Conservation (phyloP, 1,140 invertebrate species). For the Drosophila pallidifrons region DNA sequence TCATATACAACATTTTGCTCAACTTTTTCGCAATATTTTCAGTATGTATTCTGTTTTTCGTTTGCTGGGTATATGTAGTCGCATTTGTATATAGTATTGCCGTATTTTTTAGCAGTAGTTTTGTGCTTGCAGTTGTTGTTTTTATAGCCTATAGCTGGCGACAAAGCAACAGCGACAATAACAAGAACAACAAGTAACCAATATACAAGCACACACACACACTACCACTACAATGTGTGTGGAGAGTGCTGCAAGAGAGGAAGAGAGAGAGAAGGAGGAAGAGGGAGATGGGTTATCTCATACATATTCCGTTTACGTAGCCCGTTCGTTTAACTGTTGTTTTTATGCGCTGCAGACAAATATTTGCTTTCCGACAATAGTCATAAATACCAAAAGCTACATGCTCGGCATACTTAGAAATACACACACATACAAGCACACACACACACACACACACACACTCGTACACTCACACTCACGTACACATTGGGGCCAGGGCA, state of each 20-base stretch:
- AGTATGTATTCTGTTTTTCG: no score
- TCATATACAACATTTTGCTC: no score
- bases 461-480: slow-evolving; percentile 11
- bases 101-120: slow-evolving; percentile 75
- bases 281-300: slow-evolving; percentile 57
- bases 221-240: background rate
- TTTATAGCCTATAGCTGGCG: slow-evolving; percentile 66
- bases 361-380: slow-evolving; percentile 85
- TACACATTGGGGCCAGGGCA: slow-evolving; percentile 55
- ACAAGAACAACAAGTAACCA: slow-evolving; percentile 47
- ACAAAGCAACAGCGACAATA: slow-evolving; percentile 58
- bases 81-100: background rate
- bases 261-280: no score
- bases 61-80: no score
- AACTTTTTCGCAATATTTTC: no score
- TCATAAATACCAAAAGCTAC: slow-evolving; percentile 85
- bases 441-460: slow-evolving; percentile 4
- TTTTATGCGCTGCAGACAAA: slow-evolving; percentile 85
- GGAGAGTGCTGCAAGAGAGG: background rate
- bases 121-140: slow-evolving; percentile 57
- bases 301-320: slow-evolving; percentile 83
- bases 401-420: slow-evolving; percentile 84
- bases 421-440: slow-evolving; percentile 54
- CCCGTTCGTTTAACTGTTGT: slow-evolving; percentile 84
- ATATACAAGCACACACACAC: slow-evolving; percentile 26